Evolutionary conservation across 2,888 invertebrate genomes (phyloP), one percentile per base, ranked within the genome.

Genomic region (Seladonia tumulorum): DNA sequence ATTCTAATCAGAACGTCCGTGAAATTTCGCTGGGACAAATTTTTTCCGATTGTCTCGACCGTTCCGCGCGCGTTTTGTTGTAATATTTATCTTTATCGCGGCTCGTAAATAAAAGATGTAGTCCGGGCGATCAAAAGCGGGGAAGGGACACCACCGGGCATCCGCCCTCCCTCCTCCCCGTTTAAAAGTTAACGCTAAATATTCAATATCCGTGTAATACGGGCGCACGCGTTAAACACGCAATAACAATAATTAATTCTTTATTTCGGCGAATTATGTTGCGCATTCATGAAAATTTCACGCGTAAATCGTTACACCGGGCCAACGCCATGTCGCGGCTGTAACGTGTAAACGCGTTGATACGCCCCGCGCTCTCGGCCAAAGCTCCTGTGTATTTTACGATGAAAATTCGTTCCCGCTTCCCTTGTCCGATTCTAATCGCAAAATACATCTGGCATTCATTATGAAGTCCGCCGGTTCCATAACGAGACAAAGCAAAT

Each of bases 391-490:
- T 75, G 66, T 66, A 57, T 79, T 85, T 87, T 76, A 73, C 80
- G 74, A 60, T 76, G 82, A 80, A 86, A 86, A 83, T 83, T 86
- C 63, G 35, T 76, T 25, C 81, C 22, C 76, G 35, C 47, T 47
- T n/a, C 73, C 76, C 81, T 72, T 77, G 68, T 73, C 29, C 73
- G 75, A 66, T 83, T 86, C 85, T 89, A 87, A 85, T 89, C 89
- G 82, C 76, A 74, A 83, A 86, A 83, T 82, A 82, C 88, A 86
- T 79, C 74, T 84, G 83, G 83, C 82, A 89, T 88, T 89, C 86
- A 89, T 86, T 88, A 83, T 78, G 75, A 79, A 70, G 57, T 47
- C 81, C 70, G 83, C 77, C n/a, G 81, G 79, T 80, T 88, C 72
- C 68, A 83, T 57, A 84, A 84, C 76, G 81, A 81, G 81, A 70